Conservation (phyloP, 1,140 invertebrate genomes). For the Aporrectodea caliginosa region DNA sequence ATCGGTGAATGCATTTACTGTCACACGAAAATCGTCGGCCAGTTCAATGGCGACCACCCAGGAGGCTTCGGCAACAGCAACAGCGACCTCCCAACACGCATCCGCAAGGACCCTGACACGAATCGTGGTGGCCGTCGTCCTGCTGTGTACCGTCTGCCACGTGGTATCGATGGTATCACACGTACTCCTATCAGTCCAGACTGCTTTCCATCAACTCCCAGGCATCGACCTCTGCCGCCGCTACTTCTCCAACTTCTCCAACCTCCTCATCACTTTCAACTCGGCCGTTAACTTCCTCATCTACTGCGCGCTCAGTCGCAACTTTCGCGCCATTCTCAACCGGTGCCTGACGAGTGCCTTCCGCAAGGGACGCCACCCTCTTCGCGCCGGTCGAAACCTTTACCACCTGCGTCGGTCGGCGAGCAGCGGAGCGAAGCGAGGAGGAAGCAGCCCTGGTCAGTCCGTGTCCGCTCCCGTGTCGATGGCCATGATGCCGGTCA, state of each 20-base stretch:
- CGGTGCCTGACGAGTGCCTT: neutral
- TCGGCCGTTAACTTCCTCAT: conserved; percentile 34
- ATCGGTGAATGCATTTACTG: conserved; percentile 4
- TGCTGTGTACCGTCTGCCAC: conserved; percentile 30
- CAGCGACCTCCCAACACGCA: too few species aligned
- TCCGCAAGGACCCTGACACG: neutral
- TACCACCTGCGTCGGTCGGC: neutral
- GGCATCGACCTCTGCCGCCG: conserved; percentile 12
- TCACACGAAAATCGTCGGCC: neutral
- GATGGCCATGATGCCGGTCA: too few species aligned
- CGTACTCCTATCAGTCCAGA: conserved; percentile 19
- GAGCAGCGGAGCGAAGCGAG: too few species aligned
- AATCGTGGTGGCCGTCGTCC: conserved; percentile 23
- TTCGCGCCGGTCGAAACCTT: neutral
- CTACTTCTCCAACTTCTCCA: conserved; percentile 20
- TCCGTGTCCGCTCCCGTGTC: too few species aligned
- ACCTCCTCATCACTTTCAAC: conserved; percentile 27
- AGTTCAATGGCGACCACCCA: neutral
- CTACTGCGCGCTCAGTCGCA: conserved; percentile 32
- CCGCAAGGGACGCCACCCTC: too few species aligned
- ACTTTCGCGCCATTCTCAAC: conserved; percentile 16
- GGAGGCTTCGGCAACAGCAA: neutral
- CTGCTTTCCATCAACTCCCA: neutral
- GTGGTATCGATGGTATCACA: conserved; percentile 24
- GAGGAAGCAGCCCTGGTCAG: too few species aligned